These are phyloP conservation scores for Conopomorpha cramerella DNA, from an alignment of 1,140 invertebrate genomes.

Conservation along the genomic window DNA sequence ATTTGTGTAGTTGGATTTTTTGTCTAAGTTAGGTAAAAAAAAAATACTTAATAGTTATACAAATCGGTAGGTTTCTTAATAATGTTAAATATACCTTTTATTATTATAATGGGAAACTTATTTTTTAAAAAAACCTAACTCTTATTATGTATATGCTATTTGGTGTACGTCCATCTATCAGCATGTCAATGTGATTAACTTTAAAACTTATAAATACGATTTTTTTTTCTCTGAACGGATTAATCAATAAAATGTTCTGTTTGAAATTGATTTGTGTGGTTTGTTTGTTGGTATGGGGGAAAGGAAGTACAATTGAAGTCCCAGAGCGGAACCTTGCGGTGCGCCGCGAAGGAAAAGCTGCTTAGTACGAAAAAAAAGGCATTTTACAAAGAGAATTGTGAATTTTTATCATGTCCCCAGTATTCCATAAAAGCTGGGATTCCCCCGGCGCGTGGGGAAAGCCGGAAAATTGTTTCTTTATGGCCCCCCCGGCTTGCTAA, in stretches of 20 bases:
- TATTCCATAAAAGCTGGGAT: slow-evolving; percentile 23
- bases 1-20: slow-evolving; percentile 35
- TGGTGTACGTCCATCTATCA: slow-evolving; percentile 56
- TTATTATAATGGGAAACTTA: slow-evolving; percentile 20
- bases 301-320: too few relatives aligned
- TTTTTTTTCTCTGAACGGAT: slow-evolving; percentile 49
- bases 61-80: slow-evolving; percentile 32
- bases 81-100: too few relatives aligned
- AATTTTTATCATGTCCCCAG: slow-evolving; percentile 45
- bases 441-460: slow-evolving; percentile 24
- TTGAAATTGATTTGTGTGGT: slow-evolving; percentile 54
- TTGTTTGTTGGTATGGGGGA: too few relatives aligned
- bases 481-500: slow-evolving; percentile 42
- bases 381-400: slow-evolving; percentile 29
- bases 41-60: slow-evolving; percentile 21
- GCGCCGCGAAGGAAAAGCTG: too few relatives aligned
- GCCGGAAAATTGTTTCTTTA: slow-evolving; percentile 56
- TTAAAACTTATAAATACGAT: too few relatives aligned
- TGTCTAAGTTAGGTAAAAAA: slow-evolving; percentile 34
- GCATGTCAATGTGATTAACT: slow-evolving; percentile 56
- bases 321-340: too few relatives aligned
- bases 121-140: slow-evolving; percentile 43
- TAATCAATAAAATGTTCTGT: slow-evolving; percentile 61
- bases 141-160: slow-evolving; percentile 45
- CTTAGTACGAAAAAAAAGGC: too few relatives aligned